A percentile compares a stretch with the other conserved stretches of the same genome.
phyloP scores from a whole-genome alignment of 2,797 vertebrate genomes.

The Leptoclinus maculatus region DNA sequence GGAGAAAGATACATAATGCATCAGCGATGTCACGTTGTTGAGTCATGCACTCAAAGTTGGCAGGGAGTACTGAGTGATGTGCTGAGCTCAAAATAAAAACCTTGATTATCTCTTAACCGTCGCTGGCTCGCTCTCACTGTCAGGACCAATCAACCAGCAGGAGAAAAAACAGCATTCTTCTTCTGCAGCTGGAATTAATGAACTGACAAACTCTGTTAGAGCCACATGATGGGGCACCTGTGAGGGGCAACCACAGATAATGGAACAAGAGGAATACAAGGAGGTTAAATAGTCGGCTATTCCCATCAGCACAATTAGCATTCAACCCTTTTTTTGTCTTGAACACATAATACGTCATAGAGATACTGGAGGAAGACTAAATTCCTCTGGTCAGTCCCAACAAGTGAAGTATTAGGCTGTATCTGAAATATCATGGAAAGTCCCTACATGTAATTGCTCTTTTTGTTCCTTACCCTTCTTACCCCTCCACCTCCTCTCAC shows the following conservation, averaged over 20 bases:
- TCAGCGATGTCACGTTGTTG: conserved; percentile 65
- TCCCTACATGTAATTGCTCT: conserved; percentile 2
- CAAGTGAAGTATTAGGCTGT: conserved; percentile 22
- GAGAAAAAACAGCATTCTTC: conserved; percentile 64
- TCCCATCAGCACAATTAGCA: conserved; percentile 51
- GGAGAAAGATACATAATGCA: conserved; percentile 58
- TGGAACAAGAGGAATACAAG: conserved; percentile 25
- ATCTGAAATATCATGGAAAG: conserved; percentile 46
- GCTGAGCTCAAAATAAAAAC: conserved; percentile 36
- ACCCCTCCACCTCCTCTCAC: conserved; percentile 55
- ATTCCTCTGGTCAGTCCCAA: conserved; percentile 34
- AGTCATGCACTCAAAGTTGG: conserved; percentile 72
- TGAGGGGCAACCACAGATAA: conserved; percentile 48
- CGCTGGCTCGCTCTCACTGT: conserved; percentile 64
- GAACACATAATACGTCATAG: conserved; percentile 53
- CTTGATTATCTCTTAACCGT: conserved; percentile 66
- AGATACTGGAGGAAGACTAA: conserved; percentile 28
- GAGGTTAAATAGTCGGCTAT: conserved; percentile 41
- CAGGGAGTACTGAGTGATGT: conserved; percentile 62
- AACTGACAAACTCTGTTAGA: conserved; percentile 68
- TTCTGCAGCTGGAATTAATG: conserved; percentile 70
- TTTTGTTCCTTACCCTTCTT: conserved; percentile 35
- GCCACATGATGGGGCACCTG: conserved; percentile 46
- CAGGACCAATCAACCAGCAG: conserved; percentile 59
- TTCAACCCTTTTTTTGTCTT: conserved; percentile 34